These are phyloP conservation scores for Lochmaea crataegi DNA, from an alignment of 2,888 invertebrate species.

Conservation along the genomic window DNA sequence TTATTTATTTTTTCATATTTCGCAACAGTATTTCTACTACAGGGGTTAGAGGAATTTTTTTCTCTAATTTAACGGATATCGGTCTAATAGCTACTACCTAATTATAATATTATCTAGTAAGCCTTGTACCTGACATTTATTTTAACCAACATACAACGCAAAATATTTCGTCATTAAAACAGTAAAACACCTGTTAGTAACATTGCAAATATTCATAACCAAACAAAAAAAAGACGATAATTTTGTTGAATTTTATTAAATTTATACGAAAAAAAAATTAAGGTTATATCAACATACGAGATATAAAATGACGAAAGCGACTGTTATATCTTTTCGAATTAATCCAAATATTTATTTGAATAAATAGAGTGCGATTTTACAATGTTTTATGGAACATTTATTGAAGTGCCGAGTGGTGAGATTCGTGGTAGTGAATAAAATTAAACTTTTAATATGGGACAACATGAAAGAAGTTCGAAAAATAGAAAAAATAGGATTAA, in stretches of 20 bases:
- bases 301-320: conserved; percentile 52
- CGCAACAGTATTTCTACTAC: neutral
- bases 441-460: conserved; percentile 13
- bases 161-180: conserved; percentile 37
- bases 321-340: conserved; percentile 43
- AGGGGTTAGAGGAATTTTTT: neutral
- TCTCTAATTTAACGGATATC: conserved; percentile 7
- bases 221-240: neutral
- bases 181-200: conserved; percentile 38
- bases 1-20: neutral
- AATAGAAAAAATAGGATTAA: conserved; percentile 42
- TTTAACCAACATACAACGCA: too few species aligned
- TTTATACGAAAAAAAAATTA: conserved; percentile 30
- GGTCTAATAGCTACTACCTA: conserved; percentile 26
- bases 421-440: conserved; percentile 30
- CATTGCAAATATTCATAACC: conserved; percentile 5
- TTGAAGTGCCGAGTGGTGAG: conserved; percentile 24
- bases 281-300: conserved; percentile 52
- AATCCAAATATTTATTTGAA: conserved; percentile 53
- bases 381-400: conserved; percentile 11
- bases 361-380: conserved; percentile 45
- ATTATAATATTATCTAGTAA: conserved; percentile 36
- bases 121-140: conserved; percentile 47
- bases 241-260: neutral
- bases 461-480: conserved; percentile 36